These are phyloP conservation scores for Otolemur crassicaudatus DNA, from an alignment of 2,797 vertebrate genomes.

Conservation along the genomic window DNA sequence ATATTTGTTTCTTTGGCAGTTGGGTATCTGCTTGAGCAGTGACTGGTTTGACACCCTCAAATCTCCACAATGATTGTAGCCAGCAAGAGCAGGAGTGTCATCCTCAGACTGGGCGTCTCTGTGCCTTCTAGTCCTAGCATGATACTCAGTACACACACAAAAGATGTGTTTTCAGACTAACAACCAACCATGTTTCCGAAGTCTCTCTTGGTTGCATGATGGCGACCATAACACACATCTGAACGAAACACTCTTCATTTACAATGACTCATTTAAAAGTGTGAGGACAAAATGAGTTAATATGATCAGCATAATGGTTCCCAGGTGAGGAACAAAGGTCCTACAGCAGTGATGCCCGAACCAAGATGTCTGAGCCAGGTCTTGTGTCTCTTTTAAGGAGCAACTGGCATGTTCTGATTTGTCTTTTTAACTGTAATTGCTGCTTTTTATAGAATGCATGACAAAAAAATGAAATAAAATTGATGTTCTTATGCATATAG, in stretches of 20 bases:
- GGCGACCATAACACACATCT: background rate
- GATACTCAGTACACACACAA: background rate
- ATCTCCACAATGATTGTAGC: background rate
- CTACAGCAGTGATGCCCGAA: background rate
- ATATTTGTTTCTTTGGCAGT: background rate
- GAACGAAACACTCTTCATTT: background rate
- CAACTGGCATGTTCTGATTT: background rate
- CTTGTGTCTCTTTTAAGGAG: background rate
- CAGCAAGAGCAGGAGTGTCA: rapidly evolving
- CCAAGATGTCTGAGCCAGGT: background rate
- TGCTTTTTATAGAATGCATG: slow-evolving; percentile 19
- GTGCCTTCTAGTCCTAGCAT: too few relatives aligned
- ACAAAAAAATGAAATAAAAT: background rate
- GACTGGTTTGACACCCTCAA: background rate
- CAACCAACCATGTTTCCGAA: background rate
- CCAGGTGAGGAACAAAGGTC: background rate
- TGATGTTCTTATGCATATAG: background rate
- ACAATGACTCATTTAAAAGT: background rate
- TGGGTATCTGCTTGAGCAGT: background rate
- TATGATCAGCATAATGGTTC: background rate
- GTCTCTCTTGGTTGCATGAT: background rate
- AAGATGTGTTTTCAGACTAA: background rate
- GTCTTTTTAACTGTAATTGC: background rate
- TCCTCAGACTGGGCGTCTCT: background rate
- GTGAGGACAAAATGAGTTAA: too few relatives aligned